Percentiles rank a stretch among this genome's conserved stretches.
phyloP scores from a whole-genome alignment of 2,797 vertebrate species.

The Artibeus lituratus region DNA sequence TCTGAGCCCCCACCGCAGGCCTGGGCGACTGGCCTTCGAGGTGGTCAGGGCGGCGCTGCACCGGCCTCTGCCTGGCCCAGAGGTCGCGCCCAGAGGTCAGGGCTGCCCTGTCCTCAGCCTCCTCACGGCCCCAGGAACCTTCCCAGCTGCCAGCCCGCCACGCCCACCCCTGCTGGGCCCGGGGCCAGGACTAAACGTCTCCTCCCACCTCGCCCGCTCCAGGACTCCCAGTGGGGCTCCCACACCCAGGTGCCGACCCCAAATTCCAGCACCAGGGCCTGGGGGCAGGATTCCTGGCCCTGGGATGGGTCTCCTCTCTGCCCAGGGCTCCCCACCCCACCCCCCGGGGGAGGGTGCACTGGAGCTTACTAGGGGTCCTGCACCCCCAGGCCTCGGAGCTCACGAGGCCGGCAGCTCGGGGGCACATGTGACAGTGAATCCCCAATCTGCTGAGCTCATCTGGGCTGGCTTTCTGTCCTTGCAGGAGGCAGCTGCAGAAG shows the following conservation, averaged over 20 bases:
- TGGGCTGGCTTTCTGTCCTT: neutral
- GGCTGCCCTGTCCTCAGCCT: neutral
- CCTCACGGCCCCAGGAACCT: accelerated
- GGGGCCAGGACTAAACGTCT: accelerated
- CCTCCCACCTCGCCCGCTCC: accelerated
- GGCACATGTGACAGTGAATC: no score
- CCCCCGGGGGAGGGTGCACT: neutral
- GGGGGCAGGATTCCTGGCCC: neutral
- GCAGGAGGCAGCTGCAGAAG: neutral
- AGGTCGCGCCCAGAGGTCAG: neutral
- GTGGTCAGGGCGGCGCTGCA: accelerated
- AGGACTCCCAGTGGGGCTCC: neutral
- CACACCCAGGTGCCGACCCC: neutral
- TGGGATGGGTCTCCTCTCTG: no score
- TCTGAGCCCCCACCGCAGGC: neutral
- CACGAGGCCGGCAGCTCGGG: neutral
- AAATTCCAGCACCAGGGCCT: neutral
- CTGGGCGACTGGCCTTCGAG: neutral
- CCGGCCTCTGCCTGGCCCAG: neutral
- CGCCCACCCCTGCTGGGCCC: neutral
- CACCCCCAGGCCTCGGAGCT: neutral
- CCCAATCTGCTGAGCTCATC: accelerated
- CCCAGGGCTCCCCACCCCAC: neutral
- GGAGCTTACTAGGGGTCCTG: neutral
- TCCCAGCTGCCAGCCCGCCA: accelerated